Evolutionary conservation across 2,113 vertebrate species (phyloP).

Genomic region (Sphaerodactylus townsendi): DNA sequence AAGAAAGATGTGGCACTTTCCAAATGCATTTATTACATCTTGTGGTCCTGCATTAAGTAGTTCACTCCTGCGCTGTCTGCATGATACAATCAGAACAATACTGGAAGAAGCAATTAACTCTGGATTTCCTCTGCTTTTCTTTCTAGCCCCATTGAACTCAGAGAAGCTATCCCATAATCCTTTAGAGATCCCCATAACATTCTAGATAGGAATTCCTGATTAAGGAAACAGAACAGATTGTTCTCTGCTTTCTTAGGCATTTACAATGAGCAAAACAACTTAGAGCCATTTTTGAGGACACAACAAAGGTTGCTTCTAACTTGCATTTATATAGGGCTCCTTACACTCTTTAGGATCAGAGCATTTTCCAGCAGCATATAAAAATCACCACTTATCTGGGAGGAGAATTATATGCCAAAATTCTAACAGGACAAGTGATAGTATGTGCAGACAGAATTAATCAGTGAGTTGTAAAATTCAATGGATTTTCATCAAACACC

Average conservation of each 20-base stretch:
- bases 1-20: background rate
- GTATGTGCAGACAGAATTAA: background rate
- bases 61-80: background rate
- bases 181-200: background rate
- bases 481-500: background rate
- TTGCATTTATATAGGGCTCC: background rate
- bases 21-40: background rate
- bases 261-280: background rate
- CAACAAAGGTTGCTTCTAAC: background rate
- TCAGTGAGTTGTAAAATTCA: background rate
- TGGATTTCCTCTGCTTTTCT: background rate
- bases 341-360: background rate
- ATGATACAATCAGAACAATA: background rate
- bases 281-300: background rate
- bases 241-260: no score
- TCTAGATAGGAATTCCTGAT: no score
- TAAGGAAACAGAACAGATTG: background rate
- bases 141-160: background rate
- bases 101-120: background rate
- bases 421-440: background rate
- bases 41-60: background rate
- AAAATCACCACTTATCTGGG: background rate
- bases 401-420: background rate
- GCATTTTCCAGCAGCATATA: background rate
- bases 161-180: background rate